A percentile compares a stretch with the other conserved stretches of the same genome.
These are phyloP conservation scores for Drosophila histrio DNA, from an alignment of 2,888 invertebrate species.

Conservation along the genomic window DNA sequence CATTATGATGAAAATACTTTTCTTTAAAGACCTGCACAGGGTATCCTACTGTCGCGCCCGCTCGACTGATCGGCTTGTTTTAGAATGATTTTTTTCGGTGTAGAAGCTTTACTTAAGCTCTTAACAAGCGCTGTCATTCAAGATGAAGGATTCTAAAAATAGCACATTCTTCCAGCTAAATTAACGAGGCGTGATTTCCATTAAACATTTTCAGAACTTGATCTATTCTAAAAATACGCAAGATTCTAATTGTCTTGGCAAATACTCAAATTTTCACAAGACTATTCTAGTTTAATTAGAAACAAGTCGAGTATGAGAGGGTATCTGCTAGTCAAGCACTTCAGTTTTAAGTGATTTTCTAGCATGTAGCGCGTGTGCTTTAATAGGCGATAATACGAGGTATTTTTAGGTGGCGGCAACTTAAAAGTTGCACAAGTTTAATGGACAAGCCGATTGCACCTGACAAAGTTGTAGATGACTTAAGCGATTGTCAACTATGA, in stretches of 20 bases:
- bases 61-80: too few relatives aligned
- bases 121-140: slow-evolving; percentile 13
- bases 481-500: not conserved
- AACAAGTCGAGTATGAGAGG: not conserved
- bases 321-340: not conserved
- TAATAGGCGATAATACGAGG: not conserved
- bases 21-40: too few relatives aligned
- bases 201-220: slow-evolving; percentile 1
- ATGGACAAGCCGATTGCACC: not conserved
- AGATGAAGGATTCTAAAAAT: slow-evolving; percentile 33
- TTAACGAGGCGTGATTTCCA: slow-evolving; percentile 36
- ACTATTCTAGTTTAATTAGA: not conserved
- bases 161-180: slow-evolving; percentile 8
- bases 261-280: not conserved
- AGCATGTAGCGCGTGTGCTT: not conserved
- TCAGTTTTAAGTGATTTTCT: not conserved
- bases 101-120: slow-evolving; percentile 6
- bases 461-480: not conserved
- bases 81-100: too few relatives aligned
- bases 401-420: not conserved
- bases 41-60: too few relatives aligned
- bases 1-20: too few relatives aligned
- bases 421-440: not conserved
- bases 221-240: slow-evolving; percentile 53
- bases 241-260: slow-evolving; percentile 42